Base-by-base conservation (phyloP, 2,888 invertebrate genomes). In the Morinoia aosen region DNA sequence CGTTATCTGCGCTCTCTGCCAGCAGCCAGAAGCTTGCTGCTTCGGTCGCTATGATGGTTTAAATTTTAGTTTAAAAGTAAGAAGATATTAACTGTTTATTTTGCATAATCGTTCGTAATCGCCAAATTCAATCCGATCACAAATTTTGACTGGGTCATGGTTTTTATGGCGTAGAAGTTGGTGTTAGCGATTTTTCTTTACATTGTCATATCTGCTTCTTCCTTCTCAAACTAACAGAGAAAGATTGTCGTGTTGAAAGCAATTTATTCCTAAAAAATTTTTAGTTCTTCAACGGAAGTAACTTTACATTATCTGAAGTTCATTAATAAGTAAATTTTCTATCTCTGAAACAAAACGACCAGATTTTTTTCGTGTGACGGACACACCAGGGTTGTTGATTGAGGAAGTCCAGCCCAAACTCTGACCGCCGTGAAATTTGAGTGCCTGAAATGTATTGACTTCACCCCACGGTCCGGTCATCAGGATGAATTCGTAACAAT, bases 141-240 rank as follows among this genome's bases (percentile, higher is more conserved):
- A 76, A 61, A 76, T 76, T 76, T 76, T 76, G 76, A 76, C 76
- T 76, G 76, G 76, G 76, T 76, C 76, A 76, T 76, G 25, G 76
- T 33, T 76, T 76, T 76, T 33, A 33, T 76, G 76, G 25, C 25
- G 76, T 76, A 14, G 76, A 14, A 76, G 76, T 76, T 76, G 1
- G 8, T 76, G 76, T 76, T 76, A 10, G 8, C 8, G 25, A 33
- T 76, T 16, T 76, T 76, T 76, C 25, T 33, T 25, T 76, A 76
- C 19, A 14, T 76, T 33, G 25, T 33, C 25, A 76, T 76, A 8
- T 76, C 8, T 33, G 25, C 25, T 33, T 76, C 76, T 2, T 76
- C 25, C 33, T 16, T 33, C 10, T 76, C 33, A 25, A 16, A 76
- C 0, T 19, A 76, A 8, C 19, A 10, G 8, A 33, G 19, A 76